A percentile compares a stretch with the other conserved stretches of the same genome.
phyloP scores from a whole-genome alignment of 1,140 invertebrate genomes.

The Drosophila nikananu region DNA sequence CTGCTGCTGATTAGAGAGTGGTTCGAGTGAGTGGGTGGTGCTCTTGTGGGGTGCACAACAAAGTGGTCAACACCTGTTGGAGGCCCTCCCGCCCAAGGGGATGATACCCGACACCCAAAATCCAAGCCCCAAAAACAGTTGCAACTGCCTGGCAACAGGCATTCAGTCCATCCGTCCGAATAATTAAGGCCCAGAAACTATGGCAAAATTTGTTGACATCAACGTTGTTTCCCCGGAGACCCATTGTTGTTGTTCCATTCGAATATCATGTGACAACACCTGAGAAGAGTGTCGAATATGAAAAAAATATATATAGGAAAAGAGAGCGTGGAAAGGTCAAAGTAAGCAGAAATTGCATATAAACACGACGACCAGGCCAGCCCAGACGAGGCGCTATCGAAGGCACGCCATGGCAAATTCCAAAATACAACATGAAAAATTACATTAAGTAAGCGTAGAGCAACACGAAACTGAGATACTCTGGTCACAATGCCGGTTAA shows the following conservation, averaged over 20 bases:
- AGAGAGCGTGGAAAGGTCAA: constrained; percentile 31
- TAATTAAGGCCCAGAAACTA: constrained; percentile 34
- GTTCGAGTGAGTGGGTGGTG: constrained; percentile 9
- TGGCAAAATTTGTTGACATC: constrained; percentile 31
- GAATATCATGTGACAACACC: constrained; percentile 37
- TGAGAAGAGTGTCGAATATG: constrained; percentile 25
- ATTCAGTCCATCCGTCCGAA: constrained; percentile 9
- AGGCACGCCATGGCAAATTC: constrained; percentile 40
- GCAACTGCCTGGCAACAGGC: constrained; percentile 31
- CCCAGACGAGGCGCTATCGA: constrained; percentile 32
- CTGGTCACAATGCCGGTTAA: background rate
- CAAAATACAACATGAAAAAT: constrained; percentile 29
- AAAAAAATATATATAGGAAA: background rate
- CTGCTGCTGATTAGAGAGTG: constrained; percentile 41
- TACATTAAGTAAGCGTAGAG: background rate
- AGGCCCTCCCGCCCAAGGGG: background rate
- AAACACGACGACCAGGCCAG: constrained; percentile 32
- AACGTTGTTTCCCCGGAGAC: constrained; percentile 23
- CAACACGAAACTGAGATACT: constrained; percentile 22
- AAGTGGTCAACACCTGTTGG: constrained; percentile 49
- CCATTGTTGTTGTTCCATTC: background rate
- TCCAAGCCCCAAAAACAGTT: constrained; percentile 17
- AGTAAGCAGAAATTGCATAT: constrained; percentile 48
- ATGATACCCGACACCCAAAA: constrained; percentile 1
- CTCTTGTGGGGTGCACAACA: constrained; percentile 2